Base-by-base conservation (phyloP, 2,888 invertebrate genomes). In the Argyresthia goedartella region DNA sequence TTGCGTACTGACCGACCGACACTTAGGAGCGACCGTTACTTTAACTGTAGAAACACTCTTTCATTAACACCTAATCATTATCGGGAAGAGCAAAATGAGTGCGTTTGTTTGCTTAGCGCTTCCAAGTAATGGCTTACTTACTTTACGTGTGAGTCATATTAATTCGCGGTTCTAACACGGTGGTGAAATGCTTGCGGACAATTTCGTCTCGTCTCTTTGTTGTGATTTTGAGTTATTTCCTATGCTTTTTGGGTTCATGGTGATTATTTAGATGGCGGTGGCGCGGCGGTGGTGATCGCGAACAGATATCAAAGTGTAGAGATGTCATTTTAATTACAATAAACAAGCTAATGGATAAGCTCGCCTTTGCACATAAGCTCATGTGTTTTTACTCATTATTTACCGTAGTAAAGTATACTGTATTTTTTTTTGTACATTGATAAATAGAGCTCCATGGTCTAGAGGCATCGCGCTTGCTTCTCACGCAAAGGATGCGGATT, bases 221-320 rank as follows among this genome's bases (percentile, higher is more conserved):
- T 2, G 53, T 51, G 57, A 53, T 11, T 61, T 60, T 60, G 54
- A 52, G 52, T 47, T 51, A 55, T 56, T 62, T 61, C 55, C 58
- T 57, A 55, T 64, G 61, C 60, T 62, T 69, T 70, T 66, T 58
- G 58, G 60, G 61, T 60, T 62, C 61, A 59, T 67, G 63, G 78
- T 80, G 79, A 79, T 80, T 81, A 81, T 81, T 78, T 75, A 73
- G 73, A 13, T 39, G 6, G 41, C 6, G 13, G 39, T 10, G 41
- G 10, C 41, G 41, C n/a, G 11, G 25, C 25, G 25, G 25, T 25
- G 25, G 25, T 25, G 25, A 25, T 25, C 3, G 25, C 25, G 25
- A 25, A 4, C 25, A 25, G 25, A 25, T 25, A 4, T 25, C 25
- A 25, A 25, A 25, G 25, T 25, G 25, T 25, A 2, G 25, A 25